phyloP scores from a whole-genome alignment of 2,113 vertebrate genomes.

The Dasyurus viverrinus region DNA sequence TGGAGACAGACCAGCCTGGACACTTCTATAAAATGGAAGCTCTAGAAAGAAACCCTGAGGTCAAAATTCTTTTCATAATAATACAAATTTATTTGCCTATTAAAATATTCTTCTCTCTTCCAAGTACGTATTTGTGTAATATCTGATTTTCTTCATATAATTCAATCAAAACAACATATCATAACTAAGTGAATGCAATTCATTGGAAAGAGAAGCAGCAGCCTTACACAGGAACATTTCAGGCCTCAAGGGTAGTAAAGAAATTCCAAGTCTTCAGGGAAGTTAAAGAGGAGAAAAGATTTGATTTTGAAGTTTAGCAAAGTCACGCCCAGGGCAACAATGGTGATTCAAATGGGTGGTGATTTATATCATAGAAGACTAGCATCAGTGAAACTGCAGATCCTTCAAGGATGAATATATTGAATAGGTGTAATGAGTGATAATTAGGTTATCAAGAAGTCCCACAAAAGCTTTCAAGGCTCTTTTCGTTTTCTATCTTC shows the following conservation, averaged over 20 bases:
- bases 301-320: background rate
- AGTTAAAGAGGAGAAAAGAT: background rate
- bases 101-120: background rate
- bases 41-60: background rate
- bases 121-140: background rate
- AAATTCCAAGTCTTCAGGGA: background rate
- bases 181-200: background rate
- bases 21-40: background rate
- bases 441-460: background rate
- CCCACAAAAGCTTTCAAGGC: background rate
- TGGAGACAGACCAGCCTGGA: too few species aligned
- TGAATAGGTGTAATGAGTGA: background rate
- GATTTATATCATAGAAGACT: background rate
- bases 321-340: background rate
- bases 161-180: background rate
- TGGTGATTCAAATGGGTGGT: background rate
- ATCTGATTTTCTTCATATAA: background rate
- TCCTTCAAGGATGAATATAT: background rate
- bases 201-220: background rate
- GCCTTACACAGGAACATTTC: background rate
- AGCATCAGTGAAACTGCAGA: background rate
- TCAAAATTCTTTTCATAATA: background rate
- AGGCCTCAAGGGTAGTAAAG: background rate
- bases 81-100: background rate
- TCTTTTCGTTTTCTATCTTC: background rate